phyloP scores from a whole-genome alignment of 2,113 vertebrate species.

The Leucoraja erinaceus region DNA sequence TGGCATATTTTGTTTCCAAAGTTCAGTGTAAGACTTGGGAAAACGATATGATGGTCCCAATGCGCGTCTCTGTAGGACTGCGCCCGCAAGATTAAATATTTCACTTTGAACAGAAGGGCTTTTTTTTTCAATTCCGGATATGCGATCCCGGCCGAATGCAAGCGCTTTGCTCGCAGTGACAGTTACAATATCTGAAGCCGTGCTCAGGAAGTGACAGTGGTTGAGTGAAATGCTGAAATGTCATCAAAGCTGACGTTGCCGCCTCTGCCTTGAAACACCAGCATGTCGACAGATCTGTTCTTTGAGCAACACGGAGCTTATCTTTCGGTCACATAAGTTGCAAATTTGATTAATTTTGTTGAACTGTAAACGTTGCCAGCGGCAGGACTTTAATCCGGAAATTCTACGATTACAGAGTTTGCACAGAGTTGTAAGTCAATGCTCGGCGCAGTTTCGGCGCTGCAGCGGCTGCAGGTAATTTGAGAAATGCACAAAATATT shows the following conservation, averaged over 20 bases:
- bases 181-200: neutral
- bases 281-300: neutral
- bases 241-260: neutral
- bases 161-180: neutral
- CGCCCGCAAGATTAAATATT: neutral
- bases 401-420: neutral
- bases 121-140: neutral
- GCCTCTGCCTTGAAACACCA: neutral
- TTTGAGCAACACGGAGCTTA: neutral
- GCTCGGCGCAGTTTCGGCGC: neutral
- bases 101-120: neutral
- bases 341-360: neutral
- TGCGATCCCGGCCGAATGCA: neutral
- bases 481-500: neutral
- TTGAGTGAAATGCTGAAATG: neutral
- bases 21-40: no score
- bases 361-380: neutral
- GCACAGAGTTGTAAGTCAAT: neutral
- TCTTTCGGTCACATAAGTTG: neutral
- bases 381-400: neutral
- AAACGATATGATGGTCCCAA: neutral
- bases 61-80: neutral
- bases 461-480: neutral
- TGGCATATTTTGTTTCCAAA: neutral
- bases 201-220: neutral